Base-by-base conservation (phyloP, 2,113 vertebrate species). In the Gymnarchus niloticus region DNA sequence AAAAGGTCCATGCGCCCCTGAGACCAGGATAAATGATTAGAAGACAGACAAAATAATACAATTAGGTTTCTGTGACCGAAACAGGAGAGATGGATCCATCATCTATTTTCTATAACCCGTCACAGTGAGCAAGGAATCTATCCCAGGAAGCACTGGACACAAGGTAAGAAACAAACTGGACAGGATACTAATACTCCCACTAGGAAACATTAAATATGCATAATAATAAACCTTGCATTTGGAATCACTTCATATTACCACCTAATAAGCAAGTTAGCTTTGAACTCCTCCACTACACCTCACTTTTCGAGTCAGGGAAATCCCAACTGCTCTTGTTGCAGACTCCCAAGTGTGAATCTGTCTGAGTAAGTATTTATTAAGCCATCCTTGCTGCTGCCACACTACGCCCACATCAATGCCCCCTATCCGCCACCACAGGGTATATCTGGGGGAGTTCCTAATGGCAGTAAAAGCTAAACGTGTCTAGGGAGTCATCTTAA, bases 341-440 rank as follows among this genome's bases (percentile, higher is more conserved):
- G 56, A 57, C 23, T 65, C 56, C 77, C 77, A 51, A 51, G 44
- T 49, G 12, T 65, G 46, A 84, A 76, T 73, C 73, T 56, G 73
- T 85, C 78, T 37, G 25, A 54, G 10, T 33, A 44, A 57, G 56
- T 59, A 33, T 82, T 65, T 76, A 85, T 85, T 76, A 85, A 77
- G 57, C 76, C 14, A 44, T 44, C 44, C 46, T 65, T 25, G 46
- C 19, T 69, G 44, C 54, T 41, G 56, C 51, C 78, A 44, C 46
- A 46, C 41, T 82, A 51, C 57, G 56, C 85, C 85, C 56, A 51
- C 33, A 21, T 37, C 17, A 1, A n/a, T 48, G 10, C 78, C 77
- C 57, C 51, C 84, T 19, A 69, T 23, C 48, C 2, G n/a, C 82
- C 80, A 73, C 81, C 52, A 48, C 61, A 28, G 56, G 61, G n/a